Percentiles rank a stretch among this genome's conserved stretches.
Conservation (phyloP, 1,140 invertebrate species). For the Cheumatopsyche charites region DNA sequence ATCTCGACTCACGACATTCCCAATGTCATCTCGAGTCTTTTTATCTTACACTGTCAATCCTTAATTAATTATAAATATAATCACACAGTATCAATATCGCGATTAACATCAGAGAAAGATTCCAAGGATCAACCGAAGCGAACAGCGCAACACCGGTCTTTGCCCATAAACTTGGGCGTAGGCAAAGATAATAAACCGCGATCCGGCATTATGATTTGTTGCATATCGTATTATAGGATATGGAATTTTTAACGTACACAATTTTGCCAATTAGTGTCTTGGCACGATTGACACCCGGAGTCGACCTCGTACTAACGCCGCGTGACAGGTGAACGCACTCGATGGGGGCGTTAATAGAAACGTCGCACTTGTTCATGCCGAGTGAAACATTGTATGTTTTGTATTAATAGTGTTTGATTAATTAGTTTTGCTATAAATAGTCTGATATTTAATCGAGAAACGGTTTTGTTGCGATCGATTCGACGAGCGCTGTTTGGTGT, state of each 20-base stretch:
- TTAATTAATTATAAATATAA: not conserved
- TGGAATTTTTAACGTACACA: conserved; percentile 2
- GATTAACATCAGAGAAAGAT: conserved; percentile 28
- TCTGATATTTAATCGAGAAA: too few species aligned
- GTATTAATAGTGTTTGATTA: too few species aligned
- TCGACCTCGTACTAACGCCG: not conserved
- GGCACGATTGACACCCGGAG: conserved; percentile 41
- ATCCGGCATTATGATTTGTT: conserved; percentile 18
- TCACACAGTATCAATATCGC: not conserved
- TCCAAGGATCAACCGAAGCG: conserved; percentile 15
- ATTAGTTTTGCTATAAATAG: too few species aligned
- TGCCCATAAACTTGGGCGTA: not conserved
- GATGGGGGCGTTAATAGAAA: conserved; percentile 12
- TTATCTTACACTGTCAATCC: not conserved
- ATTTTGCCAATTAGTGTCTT: conserved; percentile 38
- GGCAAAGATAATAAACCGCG: conserved; percentile 12
- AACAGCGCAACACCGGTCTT: not conserved
- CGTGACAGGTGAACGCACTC: conserved; percentile 37
- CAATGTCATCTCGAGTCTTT: too few species aligned
- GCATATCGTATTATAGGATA: not conserved
- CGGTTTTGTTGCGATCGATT: not conserved
- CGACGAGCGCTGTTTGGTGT: too few species aligned
- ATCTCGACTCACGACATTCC: too few species aligned
- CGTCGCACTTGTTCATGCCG: not conserved
- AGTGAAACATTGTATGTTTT: too few species aligned